These are phyloP conservation scores for Dryococelus australis DNA, from an alignment of 2,888 invertebrate species.

Conservation along the genomic window DNA sequence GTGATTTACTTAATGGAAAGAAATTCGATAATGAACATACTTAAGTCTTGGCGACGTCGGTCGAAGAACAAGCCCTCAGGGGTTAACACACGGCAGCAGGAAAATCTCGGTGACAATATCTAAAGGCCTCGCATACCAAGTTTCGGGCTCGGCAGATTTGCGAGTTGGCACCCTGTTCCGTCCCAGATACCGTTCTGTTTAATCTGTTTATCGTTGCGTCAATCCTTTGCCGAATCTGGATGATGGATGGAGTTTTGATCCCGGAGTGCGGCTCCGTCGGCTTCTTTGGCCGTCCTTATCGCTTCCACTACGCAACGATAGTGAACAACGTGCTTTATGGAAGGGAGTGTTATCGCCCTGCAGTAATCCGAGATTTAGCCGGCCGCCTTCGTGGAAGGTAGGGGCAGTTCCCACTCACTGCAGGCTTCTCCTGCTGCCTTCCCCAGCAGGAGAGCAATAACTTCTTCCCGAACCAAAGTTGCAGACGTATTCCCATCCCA, in stretches of 20 bases:
- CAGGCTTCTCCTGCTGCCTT: background rate
- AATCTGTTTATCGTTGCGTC: constrained; percentile 37
- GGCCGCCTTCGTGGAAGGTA: background rate
- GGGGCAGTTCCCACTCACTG: background rate
- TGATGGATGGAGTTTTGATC: constrained; percentile 40
- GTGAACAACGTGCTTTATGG: background rate
- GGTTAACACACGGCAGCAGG: no score
- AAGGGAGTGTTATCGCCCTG: background rate
- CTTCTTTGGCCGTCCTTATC: constrained; percentile 9
- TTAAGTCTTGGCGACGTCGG: no score
- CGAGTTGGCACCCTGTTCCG: background rate
- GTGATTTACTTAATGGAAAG: no score
- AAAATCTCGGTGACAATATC: constrained; percentile 11
- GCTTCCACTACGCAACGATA: background rate
- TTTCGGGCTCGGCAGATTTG: background rate
- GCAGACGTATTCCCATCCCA: no score
- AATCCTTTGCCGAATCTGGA: constrained; percentile 39
- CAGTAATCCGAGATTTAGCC: background rate
- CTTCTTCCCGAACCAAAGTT: no score
- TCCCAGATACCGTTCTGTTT: constrained; percentile 29
- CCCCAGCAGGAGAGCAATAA: background rate
- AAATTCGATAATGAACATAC: no score
- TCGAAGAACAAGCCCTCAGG: no score
- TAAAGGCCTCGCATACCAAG: background rate
- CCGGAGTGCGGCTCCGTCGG: background rate